These are phyloP conservation scores for Ennomos erosarius DNA, from an alignment of 2,888 invertebrate genomes.

Conservation along the genomic window DNA sequence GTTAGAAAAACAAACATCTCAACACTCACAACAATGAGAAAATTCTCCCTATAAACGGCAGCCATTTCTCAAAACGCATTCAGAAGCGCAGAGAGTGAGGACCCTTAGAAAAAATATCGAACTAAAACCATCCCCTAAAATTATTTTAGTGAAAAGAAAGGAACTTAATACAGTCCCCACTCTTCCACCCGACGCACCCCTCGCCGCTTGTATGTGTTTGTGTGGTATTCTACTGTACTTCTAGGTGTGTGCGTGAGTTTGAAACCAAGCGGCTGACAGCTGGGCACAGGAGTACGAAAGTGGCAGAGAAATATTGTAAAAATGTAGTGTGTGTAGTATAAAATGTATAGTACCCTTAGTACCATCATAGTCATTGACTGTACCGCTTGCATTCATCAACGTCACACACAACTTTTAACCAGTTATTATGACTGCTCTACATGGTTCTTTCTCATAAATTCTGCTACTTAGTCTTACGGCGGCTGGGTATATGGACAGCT, in stretches of 20 bases:
- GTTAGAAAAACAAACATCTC: constrained; percentile 53
- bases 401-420: too few relatives aligned
- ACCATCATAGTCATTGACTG: too few relatives aligned
- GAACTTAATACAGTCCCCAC: constrained; percentile 85
- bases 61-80: constrained; percentile 81
- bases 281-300: constrained; percentile 57
- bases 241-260: constrained; percentile 70
- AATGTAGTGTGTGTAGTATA: constrained; percentile 1
- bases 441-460: too few relatives aligned
- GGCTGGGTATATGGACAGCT: too few relatives aligned
- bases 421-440: too few relatives aligned
- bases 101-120: constrained; percentile 80
- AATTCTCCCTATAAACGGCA: constrained; percentile 56
- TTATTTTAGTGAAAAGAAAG: constrained; percentile 86
- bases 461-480: too few relatives aligned
- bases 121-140: constrained; percentile 85
- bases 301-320: constrained; percentile 24
- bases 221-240: constrained; percentile 37
- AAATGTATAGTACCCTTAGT: neutral
- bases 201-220: constrained; percentile 49
- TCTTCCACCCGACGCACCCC: constrained; percentile 76
- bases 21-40: constrained; percentile 47
- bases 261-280: constrained; percentile 73
- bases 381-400: too few relatives aligned
- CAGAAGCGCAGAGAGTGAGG: constrained; percentile 57